Percentiles rank a stretch among this genome's conserved stretches.
Evolutionary conservation across 2,113 vertebrate genomes (phyloP).

Genomic region (Hiodon tergisus): DNA sequence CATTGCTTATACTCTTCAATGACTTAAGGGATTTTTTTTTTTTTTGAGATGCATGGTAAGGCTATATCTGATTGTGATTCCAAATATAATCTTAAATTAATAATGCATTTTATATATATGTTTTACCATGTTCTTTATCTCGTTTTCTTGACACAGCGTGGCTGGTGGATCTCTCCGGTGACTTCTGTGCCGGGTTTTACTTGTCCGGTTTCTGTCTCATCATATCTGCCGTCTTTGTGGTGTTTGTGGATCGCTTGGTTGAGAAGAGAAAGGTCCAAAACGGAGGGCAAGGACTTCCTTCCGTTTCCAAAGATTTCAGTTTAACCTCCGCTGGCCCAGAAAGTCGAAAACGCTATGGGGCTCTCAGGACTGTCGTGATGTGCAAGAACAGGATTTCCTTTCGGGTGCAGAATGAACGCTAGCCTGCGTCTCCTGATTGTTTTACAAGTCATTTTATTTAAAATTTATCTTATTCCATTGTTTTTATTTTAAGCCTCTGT

Average conservation of each 20-base stretch:
- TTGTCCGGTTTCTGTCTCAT: slow-evolving; percentile 50
- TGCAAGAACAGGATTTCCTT: no score
- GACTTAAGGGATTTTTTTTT: no score
- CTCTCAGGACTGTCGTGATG: no score
- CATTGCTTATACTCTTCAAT: no score
- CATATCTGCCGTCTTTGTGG: slow-evolving; percentile 38
- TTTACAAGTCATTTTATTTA: no score
- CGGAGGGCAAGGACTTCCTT: neutral
- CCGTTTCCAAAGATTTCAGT: no score
- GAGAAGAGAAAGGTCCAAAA: slow-evolving; percentile 33
- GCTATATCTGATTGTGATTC: neutral
- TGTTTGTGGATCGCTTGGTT: slow-evolving; percentile 44
- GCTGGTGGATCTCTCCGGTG: slow-evolving; percentile 45
- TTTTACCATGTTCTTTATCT: neutral
- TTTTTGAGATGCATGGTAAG: neutral
- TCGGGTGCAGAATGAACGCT: no score
- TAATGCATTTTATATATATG: neutral
- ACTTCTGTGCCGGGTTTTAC: slow-evolving; percentile 50
- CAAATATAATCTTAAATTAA: neutral
- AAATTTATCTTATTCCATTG: no score
- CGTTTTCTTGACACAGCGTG: slow-evolving; percentile 42
- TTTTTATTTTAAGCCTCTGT: no score
- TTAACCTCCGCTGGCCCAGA: no score
- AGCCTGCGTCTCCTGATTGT: no score
- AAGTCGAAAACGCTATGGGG: no score